These are phyloP conservation scores for Sardina pilchardus DNA, from an alignment of 2,113 vertebrate genomes.

Conservation along the genomic window DNA sequence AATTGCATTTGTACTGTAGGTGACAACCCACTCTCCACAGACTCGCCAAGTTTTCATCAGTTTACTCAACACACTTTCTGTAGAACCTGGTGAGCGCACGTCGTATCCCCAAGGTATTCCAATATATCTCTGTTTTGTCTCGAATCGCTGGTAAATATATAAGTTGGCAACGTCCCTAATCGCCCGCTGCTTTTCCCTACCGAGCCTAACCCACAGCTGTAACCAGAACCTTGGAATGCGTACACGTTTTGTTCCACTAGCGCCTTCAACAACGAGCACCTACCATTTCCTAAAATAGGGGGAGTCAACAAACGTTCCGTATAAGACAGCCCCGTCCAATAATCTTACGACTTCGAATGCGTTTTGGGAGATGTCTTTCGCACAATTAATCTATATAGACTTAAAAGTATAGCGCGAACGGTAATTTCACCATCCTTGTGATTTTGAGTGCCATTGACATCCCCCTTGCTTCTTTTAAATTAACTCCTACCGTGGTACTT, in stretches of 20 bases:
- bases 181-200: background rate
- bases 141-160: conserved; percentile 45
- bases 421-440: background rate
- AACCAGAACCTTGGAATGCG: conserved; percentile 57
- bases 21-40: background rate
- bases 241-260: conserved; percentile 45
- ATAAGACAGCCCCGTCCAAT: background rate
- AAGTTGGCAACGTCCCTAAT: conserved; percentile 29
- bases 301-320: background rate
- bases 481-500: conserved; percentile 46
- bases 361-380: background rate
- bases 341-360: background rate
- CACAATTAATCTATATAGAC: background rate
- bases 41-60: background rate
- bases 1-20: background rate
- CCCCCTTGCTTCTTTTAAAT: background rate
- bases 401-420: background rate
- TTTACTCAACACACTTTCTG: background rate
- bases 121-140: background rate
- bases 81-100: background rate
- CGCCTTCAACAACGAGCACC: conserved; percentile 50
- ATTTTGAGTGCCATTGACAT: background rate
- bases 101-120: background rate
- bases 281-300: conserved; percentile 53
- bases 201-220: conserved; percentile 40